Base-by-base conservation (phyloP, 2,113 vertebrate species). In the Delphinus delphis region DNA sequence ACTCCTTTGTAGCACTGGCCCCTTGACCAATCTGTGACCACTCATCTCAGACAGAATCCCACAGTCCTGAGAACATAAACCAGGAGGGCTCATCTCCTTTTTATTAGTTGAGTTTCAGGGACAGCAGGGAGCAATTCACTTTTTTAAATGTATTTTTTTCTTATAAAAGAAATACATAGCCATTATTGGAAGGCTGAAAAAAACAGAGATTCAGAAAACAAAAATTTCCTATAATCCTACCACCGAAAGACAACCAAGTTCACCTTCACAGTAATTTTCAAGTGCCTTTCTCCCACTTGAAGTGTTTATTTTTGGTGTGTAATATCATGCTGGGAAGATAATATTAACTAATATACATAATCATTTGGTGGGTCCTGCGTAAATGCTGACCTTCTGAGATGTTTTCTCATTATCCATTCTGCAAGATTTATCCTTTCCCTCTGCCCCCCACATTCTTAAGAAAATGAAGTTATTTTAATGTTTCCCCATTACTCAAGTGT, bases 401-500 rank as follows among this genome's bases (percentile, higher is more conserved):
- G 33, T 88, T 50, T 88, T 88, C 41, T 88, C 44, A 55, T 81
- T 85, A 85, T 33, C 26, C 36, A 11, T 2, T 33, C 36, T 44
- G 67, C 53, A 77, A 80, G 87, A 53, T 68, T 65, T 80, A 68
- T n/a, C 77, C 70, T 33, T 20, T 31, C 25, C 36, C 31, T 8
- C 47, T 0, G 5, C 17, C 12, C 38, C 33, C 60, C 6, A n/a
- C 10, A 25, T 68, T 67, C 36, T 82, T 85, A 71, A 58, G 88
- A 95, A 82, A 94, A 91, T 20, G 12, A 60, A 77, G 82, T 77
- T 53, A 90, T 88, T 96, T 91, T 55, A 82, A 87, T 60, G 36
- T 55, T 82, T 38, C 21, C 53, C 73, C 33, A 76, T 76, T 38
- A 76, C 55, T 94, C 81, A 91, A 77, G 71, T 67, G 81, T 67